A percentile compares a stretch with the other conserved stretches of the same genome.
Conservation (phyloP, 2,113 vertebrate genomes). For the Tachysurus vachellii region DNA sequence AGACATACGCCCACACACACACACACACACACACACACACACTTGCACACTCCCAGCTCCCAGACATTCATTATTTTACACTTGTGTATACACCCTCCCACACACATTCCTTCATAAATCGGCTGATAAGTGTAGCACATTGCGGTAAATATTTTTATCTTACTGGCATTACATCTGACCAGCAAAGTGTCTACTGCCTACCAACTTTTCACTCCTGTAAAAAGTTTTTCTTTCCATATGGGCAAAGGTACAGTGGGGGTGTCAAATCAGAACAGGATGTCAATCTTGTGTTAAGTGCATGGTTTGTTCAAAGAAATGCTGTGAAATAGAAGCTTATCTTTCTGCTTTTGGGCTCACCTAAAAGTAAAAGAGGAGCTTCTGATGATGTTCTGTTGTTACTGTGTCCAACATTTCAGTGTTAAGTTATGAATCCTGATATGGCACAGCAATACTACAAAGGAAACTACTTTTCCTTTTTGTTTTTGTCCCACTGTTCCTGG, state of each 20-base stretch:
- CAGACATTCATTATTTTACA: slow-evolving; percentile 31
- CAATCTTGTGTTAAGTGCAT: slow-evolving; percentile 61
- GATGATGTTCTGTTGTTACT: neutral
- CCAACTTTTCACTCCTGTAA: neutral
- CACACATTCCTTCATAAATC: slow-evolving; percentile 33
- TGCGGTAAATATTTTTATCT: neutral
- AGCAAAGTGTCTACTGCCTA: neutral
- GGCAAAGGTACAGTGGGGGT: slow-evolving; percentile 49
- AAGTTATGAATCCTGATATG: neutral
- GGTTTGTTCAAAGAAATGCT: slow-evolving; percentile 66
- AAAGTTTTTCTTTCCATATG: slow-evolving; percentile 11
- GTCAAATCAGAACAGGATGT: slow-evolving; percentile 58
- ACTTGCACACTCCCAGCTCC: neutral
- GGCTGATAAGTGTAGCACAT: slow-evolving; percentile 18
- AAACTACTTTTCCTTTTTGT: slow-evolving; percentile 11
- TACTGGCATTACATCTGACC: neutral
- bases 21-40: neutral
- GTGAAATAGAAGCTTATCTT: slow-evolving; percentile 62
- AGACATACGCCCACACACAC: neutral
- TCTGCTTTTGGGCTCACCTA: neutral
- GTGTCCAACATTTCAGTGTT: neutral
- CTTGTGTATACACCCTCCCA: slow-evolving; percentile 17
- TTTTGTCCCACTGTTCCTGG: slow-evolving; percentile 8
- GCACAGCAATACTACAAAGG: neutral
- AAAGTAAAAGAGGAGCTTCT: neutral